Evolutionary conservation across 1,140 invertebrate species (phyloP).

Genomic region (Colletes latitarsis): DNA sequence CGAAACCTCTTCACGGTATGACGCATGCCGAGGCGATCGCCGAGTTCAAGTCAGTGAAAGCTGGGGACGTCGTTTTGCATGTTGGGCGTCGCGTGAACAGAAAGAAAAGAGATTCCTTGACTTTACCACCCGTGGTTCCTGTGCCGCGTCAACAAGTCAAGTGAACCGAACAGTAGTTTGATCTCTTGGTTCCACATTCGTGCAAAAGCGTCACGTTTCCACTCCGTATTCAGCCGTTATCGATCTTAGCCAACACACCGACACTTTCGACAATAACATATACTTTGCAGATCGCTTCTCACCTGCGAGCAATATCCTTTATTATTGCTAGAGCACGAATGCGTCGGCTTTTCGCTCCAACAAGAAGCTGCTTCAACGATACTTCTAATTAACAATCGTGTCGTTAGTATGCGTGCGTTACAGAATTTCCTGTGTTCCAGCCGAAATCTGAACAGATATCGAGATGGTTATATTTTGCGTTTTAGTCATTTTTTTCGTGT

Average conservation of each 20-base stretch:
- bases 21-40: constrained; percentile 94
- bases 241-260: background rate
- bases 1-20: constrained; percentile 89
- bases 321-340: constrained; percentile 39
- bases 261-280: background rate
- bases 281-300: background rate
- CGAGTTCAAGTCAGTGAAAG: constrained; percentile 94
- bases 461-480: background rate
- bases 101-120: constrained; percentile 74
- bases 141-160: constrained; percentile 59
- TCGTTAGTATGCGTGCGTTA: background rate
- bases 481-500: background rate
- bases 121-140: constrained; percentile 50
- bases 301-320: constrained; percentile 27
- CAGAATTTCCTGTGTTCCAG: background rate
- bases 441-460: background rate
- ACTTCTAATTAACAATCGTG: background rate
- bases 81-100: constrained; percentile 85
- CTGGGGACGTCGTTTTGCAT: constrained; percentile 91
- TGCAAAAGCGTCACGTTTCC: constrained; percentile 17
- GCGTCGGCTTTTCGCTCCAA: background rate
- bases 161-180: constrained; percentile 32
- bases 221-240: background rate
- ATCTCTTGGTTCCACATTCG: constrained; percentile 17
- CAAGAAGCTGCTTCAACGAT: background rate